Percentiles rank a stretch among this genome's conserved stretches.
These are phyloP conservation scores for Silurus asotus DNA, from an alignment of 2,113 vertebrate species.

Conservation along the genomic window DNA sequence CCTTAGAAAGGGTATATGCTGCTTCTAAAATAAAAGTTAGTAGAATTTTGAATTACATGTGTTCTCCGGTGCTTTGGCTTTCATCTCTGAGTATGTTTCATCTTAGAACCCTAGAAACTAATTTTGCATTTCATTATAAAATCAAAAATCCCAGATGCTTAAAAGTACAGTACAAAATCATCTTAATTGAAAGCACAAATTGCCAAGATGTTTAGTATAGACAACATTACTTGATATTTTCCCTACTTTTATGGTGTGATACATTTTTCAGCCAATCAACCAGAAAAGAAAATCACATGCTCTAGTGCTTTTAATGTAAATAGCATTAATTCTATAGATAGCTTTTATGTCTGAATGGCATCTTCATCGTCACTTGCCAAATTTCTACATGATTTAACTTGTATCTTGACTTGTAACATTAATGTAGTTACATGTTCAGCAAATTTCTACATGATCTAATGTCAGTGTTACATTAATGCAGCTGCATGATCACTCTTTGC, in stretches of 20 bases:
- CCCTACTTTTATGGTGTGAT: background rate
- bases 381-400: no score
- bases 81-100: no score
- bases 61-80: background rate
- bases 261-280: background rate
- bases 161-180: background rate
- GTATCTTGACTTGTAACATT: no score
- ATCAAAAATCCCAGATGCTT: no score
- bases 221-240: background rate
- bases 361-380: background rate
- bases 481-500: no score
- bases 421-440: no score
- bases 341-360: background rate
- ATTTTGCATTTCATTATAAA: no score
- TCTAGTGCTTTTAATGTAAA: background rate
- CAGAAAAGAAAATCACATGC: background rate
- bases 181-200: background rate
- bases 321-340: background rate
- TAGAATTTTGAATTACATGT: background rate
- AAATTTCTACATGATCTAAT: no score
- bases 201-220: background rate
- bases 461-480: no score
- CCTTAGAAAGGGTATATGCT: conserved; percentile 20
- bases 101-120: no score
- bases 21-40: background rate